Evolutionary conservation across 2,888 invertebrate species (phyloP), one percentile per base, ranked within the genome.

Genomic region (Argyra leucocephala): DNA sequence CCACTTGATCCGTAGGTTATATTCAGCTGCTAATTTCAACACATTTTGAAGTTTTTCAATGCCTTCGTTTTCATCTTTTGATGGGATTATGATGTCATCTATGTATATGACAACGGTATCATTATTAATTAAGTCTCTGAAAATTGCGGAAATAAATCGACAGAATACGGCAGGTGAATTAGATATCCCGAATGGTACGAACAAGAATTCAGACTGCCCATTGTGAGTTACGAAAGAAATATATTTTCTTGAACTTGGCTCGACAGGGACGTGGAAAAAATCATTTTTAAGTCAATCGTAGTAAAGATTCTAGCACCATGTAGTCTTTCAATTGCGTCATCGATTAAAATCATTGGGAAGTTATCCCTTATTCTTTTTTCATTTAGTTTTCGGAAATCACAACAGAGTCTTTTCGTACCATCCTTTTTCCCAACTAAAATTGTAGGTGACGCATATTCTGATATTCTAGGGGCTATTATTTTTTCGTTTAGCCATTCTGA

Each of bases 401-500:
- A n/a, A n/a, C n/a, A n/a, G n/a, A n/a, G n/a, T n/a, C n/a, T n/a
- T n/a, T n/a, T n/a, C n/a, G n/a, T n/a, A n/a, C n/a, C 57, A 57
- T 57, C n/a, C 15, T 57, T 57, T n/a, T 57, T 57, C 66, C 70
- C 72, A 57, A 73, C 69, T 10, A 67, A 58, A 26, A 57, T 12
- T 57, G n/a, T 57, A 26, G 26, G 26, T 7, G 26, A 26, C 26
- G 26, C 26, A 7, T 26, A 26, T 26, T 26, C 26, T 26, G 26
- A 26, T 6, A 26, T 26, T 4, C 26, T 26, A 6, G 26, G 26
- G 26, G 26, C 7, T 26, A 26, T 26, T 26, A 26, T 26, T 26
- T n/a, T n/a, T n/a, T n/a, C n/a, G n/a, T n/a, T n/a, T n/a, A n/a
- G n/a, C n/a, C n/a, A n/a, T n/a, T n/a, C n/a, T n/a, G n/a, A n/a